These are phyloP conservation scores for Tenualosa thibaudeaui DNA, from an alignment of 2,797 vertebrate species.

Conservation along the genomic window DNA sequence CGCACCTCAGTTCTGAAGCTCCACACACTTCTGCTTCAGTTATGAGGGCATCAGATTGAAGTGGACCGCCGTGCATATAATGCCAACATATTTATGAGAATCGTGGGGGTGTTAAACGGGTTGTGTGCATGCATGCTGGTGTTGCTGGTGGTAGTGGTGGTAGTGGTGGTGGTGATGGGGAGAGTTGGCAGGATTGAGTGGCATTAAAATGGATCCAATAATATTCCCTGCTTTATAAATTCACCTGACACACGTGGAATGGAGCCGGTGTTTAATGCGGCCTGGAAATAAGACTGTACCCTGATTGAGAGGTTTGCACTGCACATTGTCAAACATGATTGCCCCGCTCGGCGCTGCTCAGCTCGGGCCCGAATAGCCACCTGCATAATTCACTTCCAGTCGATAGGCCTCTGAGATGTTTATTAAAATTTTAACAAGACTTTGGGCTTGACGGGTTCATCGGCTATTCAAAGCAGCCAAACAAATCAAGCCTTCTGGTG, in stretches of 20 bases:
- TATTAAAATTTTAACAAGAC: conserved; percentile 86
- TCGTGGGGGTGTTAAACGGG: conserved; percentile 43
- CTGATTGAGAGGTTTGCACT: conserved; percentile 76
- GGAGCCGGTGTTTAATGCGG: conserved; percentile 73
- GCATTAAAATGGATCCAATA: conserved; percentile 71
- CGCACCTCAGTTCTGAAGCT: conserved; percentile 2
- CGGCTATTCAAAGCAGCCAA: conserved; percentile 78
- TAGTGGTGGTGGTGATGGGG: not conserved
- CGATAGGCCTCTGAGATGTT: conserved; percentile 78
- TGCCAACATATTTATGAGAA: conserved; percentile 68
- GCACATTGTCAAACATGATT: conserved; percentile 80
- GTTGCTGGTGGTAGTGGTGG: not conserved
- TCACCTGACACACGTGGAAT: conserved; percentile 70
- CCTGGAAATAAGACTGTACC: conserved; percentile 76
- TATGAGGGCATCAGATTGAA: conserved; percentile 23
- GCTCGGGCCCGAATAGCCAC: conserved; percentile 64
- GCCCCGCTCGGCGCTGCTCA: conserved; percentile 69
- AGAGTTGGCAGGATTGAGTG: conserved; percentile 38
- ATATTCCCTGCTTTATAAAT: conserved; percentile 75
- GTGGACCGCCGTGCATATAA: conserved; percentile 59
- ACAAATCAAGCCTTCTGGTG: conserved; percentile 63
- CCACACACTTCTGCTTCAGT: not conserved
- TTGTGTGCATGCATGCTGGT: not conserved
- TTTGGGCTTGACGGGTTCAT: conserved; percentile 77
- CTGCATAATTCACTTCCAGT: conserved; percentile 82